A percentile compares a stretch with the other conserved stretches of the same genome.
Conservation (phyloP, 2,113 vertebrate genomes). For the Illadopsis cleaveri region DNA sequence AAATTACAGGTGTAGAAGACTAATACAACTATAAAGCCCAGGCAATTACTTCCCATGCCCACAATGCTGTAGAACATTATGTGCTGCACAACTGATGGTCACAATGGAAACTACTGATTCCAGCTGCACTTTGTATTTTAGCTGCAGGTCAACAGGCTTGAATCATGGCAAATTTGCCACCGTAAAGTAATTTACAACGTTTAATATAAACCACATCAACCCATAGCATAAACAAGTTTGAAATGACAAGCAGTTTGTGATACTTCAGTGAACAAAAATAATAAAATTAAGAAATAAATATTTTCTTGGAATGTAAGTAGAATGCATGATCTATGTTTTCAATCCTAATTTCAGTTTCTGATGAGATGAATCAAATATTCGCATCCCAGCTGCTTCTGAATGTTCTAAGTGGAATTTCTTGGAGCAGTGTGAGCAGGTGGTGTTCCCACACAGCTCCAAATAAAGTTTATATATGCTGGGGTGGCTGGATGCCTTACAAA, state of each 20-base stretch:
- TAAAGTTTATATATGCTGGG: conserved; percentile 35
- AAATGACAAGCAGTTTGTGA: conserved; percentile 49
- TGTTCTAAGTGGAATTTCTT: conserved; percentile 63
- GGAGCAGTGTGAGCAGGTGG: conserved; percentile 66
- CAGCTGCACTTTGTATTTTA: not conserved
- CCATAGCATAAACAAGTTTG: conserved; percentile 38
- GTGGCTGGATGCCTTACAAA: conserved; percentile 48
- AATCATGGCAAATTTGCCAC: not conserved
- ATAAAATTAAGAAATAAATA: conserved; percentile 61
- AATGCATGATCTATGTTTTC: conserved; percentile 64
- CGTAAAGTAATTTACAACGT: not conserved
- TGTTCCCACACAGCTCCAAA: conserved; percentile 64
- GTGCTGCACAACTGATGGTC: not conserved
- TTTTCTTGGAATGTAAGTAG: conserved; percentile 59
- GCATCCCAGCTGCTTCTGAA: conserved; percentile 72
- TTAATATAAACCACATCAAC: conserved; percentile 1
- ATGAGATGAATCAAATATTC: conserved; percentile 71
- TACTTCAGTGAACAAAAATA: conserved; percentile 44
- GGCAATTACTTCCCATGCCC: not conserved
- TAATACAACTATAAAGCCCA: not conserved
- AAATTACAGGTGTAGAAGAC: not conserved
- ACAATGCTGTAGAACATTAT: not conserved
- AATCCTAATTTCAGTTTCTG: conserved; percentile 65
- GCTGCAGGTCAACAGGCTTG: not conserved
- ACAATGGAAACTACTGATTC: not conserved